Base-by-base conservation (phyloP, 2,888 invertebrate species). In the Phyto melanocephala region DNA sequence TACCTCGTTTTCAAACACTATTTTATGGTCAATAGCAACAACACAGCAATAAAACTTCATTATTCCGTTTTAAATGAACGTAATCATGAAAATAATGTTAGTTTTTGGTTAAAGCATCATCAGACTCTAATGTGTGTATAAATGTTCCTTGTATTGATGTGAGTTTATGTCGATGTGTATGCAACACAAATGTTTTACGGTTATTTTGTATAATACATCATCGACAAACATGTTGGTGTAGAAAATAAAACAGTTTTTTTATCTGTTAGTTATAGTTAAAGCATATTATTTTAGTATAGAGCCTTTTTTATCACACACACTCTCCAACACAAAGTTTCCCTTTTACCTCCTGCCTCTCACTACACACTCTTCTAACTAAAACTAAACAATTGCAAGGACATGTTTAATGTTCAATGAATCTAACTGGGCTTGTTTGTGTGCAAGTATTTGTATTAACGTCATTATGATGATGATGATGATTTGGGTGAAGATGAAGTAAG, bases 171-270 rank as follows among this genome's bases (percentile, higher is more conserved):
- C 1, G 15, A 47, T 20, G 11, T 45, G 15, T 45, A 42, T 70
- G 40, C 24, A 28, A 47, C 40, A 15, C 24, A 62, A 58, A 81
- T 62, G 67, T 76, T 81, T 77, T 81, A 77, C 81, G 77, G 54
- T 81, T 78, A 63, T 78, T 76, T 88, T 87, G 87, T 89, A 89
- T 88, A 89, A 89, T 89, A 89, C 89, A 89, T 89, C 89, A 89
- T 89, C 89, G 89, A 88, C 89, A 89, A 89, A 89, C 88, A 89
- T 89, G 87, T 89, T 89, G 89, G 88, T 88, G 87, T 87, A 87
- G 86, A 88, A 87, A 87, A 88, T 88, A 88, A 89, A 89, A 87
- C 86, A 86, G 87, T 87, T 89, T 88, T 89, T 87, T 87, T 88
- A 87, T 87, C 87, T 87, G 87, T 87, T 87, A 87, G 70, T 52